Conservation (phyloP, 2,888 invertebrate genomes). For the Nomada fabriciana region DNA sequence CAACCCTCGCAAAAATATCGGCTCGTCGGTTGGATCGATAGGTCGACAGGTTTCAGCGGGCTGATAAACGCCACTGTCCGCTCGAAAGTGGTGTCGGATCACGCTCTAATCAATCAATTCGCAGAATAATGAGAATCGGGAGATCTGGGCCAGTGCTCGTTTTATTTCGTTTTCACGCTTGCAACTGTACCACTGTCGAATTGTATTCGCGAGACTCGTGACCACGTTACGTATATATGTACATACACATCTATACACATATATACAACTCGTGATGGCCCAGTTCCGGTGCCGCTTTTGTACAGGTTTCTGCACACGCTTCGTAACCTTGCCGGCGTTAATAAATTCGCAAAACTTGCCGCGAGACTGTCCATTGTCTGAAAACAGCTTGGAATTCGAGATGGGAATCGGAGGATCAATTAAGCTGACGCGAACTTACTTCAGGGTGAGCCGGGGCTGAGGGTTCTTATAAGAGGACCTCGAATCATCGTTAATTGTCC, state of each 20-base stretch:
- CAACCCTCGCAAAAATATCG: not conserved
- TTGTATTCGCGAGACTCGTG: slow-evolving; percentile 16
- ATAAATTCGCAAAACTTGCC: slow-evolving; percentile 37
- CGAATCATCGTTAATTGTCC: slow-evolving; percentile 21
- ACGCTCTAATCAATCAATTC: not conserved
- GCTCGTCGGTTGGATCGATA: not conserved
- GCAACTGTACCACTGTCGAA: not conserved
- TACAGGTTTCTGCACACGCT: slow-evolving; percentile 31
- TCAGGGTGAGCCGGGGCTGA: not conserved
- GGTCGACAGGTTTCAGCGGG: not conserved
- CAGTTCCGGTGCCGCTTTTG: slow-evolving; percentile 37
- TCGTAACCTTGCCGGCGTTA: slow-evolving; percentile 39
- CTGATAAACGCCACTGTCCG: slow-evolving; percentile 2
- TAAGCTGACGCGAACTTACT: slow-evolving; percentile 33
- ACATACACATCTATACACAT: not conserved
- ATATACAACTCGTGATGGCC: slow-evolving; percentile 32
- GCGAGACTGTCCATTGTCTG: slow-evolving; percentile 32
- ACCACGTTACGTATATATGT: not conserved
- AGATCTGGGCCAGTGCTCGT: not conserved
- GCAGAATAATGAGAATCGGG: not conserved
- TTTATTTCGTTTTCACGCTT: slow-evolving; percentile 22
- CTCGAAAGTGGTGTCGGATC: not conserved
- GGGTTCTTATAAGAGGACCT: not conserved
- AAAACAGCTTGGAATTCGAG: slow-evolving; percentile 44
- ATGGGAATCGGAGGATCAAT: slow-evolving; percentile 54